These are phyloP conservation scores for Heliconius congener DNA, from an alignment of 1,140 invertebrate species.

Conservation along the genomic window DNA sequence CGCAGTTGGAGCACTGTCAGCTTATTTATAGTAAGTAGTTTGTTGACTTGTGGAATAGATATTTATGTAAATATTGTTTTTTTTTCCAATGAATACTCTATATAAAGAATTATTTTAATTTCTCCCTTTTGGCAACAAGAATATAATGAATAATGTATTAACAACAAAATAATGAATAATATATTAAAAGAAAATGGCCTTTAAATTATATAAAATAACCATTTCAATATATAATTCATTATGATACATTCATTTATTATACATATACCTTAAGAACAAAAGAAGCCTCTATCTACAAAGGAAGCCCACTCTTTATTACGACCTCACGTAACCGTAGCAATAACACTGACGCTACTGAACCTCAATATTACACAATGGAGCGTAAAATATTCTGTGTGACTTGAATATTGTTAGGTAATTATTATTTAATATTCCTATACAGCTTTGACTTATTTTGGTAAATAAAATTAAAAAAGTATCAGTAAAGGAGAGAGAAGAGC, in stretches of 20 bases:
- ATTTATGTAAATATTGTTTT: neutral
- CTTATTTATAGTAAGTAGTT: neutral
- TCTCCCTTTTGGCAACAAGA: too few species aligned
- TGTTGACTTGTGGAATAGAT: neutral
- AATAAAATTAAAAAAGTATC: too few species aligned
- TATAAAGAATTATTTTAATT: too few species aligned
- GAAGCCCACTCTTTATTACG: conserved; percentile 14
- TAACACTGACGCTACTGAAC: conserved; percentile 5
- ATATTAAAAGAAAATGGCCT: too few species aligned
- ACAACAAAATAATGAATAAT: too few species aligned
- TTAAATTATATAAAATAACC: too few species aligned
- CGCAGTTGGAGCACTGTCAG: neutral
- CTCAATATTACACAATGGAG: neutral
- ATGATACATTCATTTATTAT: neutral
- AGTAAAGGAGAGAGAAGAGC: neutral
- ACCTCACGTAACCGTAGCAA: conserved; percentile 18
- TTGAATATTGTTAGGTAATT: neutral
- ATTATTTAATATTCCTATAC: neutral
- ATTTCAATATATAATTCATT: neutral
- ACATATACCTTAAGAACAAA: neutral
- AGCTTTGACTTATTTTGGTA: too few species aligned
- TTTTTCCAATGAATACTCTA: too few species aligned
- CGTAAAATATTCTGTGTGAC: conserved; percentile 10
- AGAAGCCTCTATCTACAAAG: neutral
- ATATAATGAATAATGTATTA: too few species aligned